Conservation (phyloP, 2,888 invertebrate species). For the Meteorus cinctellus region DNA sequence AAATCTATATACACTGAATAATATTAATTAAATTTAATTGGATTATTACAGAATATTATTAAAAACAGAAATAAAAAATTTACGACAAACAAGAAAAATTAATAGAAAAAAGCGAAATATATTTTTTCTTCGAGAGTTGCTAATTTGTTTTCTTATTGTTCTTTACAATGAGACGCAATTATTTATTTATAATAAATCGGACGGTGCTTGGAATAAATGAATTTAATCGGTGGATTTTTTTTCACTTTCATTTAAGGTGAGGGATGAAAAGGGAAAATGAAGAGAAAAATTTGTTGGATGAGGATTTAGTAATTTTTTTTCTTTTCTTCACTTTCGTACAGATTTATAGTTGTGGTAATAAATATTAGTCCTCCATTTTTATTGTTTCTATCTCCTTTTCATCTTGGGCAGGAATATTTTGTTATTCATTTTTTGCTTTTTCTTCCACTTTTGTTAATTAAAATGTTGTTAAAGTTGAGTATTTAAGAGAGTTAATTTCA, state of each 20-base stretch:
- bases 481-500: too few species aligned
- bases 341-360: not conserved
- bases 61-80: not conserved
- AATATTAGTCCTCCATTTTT: not conserved
- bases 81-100: too few species aligned
- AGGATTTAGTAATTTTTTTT: not conserved
- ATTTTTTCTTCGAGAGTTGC: not conserved
- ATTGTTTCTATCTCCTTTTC: constrained; percentile 31
- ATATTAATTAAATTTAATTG: not conserved
- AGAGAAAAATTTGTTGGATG: not conserved
- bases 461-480: not conserved
- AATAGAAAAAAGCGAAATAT: not conserved
- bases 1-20: constrained; percentile 1
- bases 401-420: not conserved
- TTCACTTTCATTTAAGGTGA: not conserved
- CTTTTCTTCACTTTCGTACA: not conserved
- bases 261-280: not conserved
- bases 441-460: not conserved
- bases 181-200: not conserved
- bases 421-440: not conserved
- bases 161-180: not conserved
- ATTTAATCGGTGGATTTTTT: not conserved
- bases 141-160: not conserved
- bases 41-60: not conserved
- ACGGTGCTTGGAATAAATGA: constrained; percentile 1